Base-by-base conservation (phyloP, 2,797 vertebrate species). In the Nannoperca obscura region DNA sequence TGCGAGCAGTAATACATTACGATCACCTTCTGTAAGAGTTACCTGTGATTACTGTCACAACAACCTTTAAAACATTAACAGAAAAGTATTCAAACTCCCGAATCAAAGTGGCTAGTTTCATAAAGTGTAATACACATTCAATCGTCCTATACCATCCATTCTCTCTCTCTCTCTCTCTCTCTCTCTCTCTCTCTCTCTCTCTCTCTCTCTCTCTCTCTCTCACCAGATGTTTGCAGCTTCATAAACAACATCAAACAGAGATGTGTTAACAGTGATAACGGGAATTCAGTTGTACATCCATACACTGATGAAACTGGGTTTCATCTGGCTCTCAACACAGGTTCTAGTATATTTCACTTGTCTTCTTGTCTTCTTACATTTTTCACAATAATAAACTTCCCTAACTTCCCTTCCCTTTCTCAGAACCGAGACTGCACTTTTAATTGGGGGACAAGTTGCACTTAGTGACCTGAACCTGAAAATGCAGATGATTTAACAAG, bases 251-350 rank as follows among this genome's bases (percentile, higher is more conserved):
- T 52, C 24, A 32, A 27, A 62, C 34, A 60, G 44, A 66, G 11
- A 17, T 65, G 57, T 80, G 76, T 74, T 68, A 42, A 67, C 55
- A 61, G 44, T 46, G 64, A 38, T 63, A 72, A 83, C 83, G 50
- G 52, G 34, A 58, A 49, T 83, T 76, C 74, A 84, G 76, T 54
- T 80, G 34, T 22, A 44, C 30, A 60, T 64, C 63, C 66, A 65
- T 38, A 53, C 40, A 61, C 46, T 62, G 38, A 57, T 85, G 70
- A 52, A 36, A 24, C 9, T 10, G 32, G 19, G 30, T 19, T 1
- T 22, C 14, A 54, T 32, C 20, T 63, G 36, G 10, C 1, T 38
- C 36, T 54, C 17, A 70, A 13, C 20, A n/a, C 12, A 22, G 30
- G 15, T 46, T 53, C 19, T n/a, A 13, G 22, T 9, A 20, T 38